Percentiles rank a stretch among this genome's conserved stretches.
Evolutionary conservation across 2,797 vertebrate species (phyloP).

Genomic region (Onychomys arenicola): DNA sequence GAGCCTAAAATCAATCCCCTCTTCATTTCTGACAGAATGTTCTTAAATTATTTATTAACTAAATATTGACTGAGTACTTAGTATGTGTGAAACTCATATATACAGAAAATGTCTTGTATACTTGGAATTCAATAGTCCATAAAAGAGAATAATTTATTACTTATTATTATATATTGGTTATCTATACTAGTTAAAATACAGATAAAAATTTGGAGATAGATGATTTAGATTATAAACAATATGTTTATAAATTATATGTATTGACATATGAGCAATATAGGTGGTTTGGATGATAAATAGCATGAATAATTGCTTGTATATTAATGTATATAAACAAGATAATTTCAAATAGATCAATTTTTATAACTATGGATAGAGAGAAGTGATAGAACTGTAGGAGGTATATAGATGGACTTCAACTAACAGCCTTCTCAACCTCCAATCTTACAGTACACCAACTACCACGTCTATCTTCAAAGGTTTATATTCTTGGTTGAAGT

Average conservation of each 20-base stretch:
- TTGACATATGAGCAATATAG: not conserved
- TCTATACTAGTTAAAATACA: not conserved
- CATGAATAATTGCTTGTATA: not conserved
- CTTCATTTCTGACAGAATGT: not conserved
- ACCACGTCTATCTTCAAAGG: not conserved
- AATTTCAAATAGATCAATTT: not conserved
- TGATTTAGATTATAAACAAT: not conserved
- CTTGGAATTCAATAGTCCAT: not conserved
- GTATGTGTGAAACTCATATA: not conserved
- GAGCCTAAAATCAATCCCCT: not conserved
- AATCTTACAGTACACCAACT: not conserved
- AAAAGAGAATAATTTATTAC: not conserved
- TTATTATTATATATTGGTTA: not conserved
- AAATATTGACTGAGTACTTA: not conserved
- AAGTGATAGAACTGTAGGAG: not conserved
- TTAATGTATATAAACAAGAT: not conserved
- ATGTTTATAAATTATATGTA: not conserved
- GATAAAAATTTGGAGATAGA: not conserved
- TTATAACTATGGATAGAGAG: not conserved
- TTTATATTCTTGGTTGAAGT: not conserved
- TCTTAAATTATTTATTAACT: not conserved
- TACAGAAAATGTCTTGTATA: not conserved
- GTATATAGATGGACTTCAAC: not conserved
- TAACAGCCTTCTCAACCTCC: not conserved
- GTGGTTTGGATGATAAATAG: not conserved